These are phyloP conservation scores for Gouania willdenowi DNA, from an alignment of 2,797 vertebrate species.

Conservation along the genomic window DNA sequence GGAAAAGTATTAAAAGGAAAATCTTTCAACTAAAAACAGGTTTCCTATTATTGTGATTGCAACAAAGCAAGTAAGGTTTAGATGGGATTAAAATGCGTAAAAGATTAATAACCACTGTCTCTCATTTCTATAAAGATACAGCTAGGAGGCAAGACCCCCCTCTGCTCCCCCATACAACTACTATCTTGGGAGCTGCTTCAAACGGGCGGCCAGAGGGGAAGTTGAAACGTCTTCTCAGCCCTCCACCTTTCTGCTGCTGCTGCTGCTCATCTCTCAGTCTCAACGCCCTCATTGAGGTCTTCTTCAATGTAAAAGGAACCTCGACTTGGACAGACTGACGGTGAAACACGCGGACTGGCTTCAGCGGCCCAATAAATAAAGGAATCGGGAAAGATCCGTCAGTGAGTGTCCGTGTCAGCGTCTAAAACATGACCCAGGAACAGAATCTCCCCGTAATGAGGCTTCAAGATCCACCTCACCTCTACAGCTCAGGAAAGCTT, in stretches of 20 bases:
- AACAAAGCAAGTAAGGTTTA: constrained; percentile 13
- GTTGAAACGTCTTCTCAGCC: constrained; percentile 32
- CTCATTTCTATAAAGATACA: constrained; percentile 13
- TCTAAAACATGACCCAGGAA: neutral
- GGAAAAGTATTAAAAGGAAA: too few relatives aligned
- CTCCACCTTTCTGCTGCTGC: constrained; percentile 6
- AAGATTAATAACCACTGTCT: constrained; percentile 13
- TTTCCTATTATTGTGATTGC: constrained; percentile 2
- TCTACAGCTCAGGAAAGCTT: constrained; percentile 8
- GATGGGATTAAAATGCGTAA: constrained; percentile 20
- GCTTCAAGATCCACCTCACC: constrained; percentile 20
- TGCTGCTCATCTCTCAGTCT: constrained; percentile 7
- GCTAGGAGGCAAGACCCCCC: constrained; percentile 12
- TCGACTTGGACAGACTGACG: constrained; percentile 9
- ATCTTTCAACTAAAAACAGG: too few relatives aligned
- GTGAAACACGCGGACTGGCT: constrained; percentile 9
- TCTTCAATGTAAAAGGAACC: constrained; percentile 1
- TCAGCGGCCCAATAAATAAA: constrained; percentile 9
- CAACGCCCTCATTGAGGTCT: constrained; percentile 17
- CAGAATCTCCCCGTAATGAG: constrained; percentile 26
- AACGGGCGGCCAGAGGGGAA: constrained; percentile 48
- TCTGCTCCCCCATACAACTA: neutral
- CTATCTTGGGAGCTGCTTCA: constrained; percentile 40
- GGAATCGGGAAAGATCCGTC: constrained; percentile 1
- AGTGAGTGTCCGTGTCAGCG: constrained; percentile 10